phyloP scores from a whole-genome alignment of 2,113 vertebrate genomes.

The Carassius auratus region DNA sequence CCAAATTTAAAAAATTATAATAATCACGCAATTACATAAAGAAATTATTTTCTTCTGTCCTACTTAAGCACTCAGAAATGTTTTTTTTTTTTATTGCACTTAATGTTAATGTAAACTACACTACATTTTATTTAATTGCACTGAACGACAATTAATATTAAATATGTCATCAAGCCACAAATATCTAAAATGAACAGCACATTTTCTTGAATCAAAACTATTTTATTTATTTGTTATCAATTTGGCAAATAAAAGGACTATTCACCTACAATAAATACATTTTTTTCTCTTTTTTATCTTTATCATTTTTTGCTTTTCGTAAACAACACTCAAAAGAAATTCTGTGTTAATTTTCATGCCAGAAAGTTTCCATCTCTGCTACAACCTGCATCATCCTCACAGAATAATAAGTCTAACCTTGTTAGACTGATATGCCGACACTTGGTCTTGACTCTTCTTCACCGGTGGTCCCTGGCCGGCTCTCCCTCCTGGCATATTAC shows the following conservation, averaged over 20 bases:
- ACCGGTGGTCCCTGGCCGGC: slow-evolving; percentile 61
- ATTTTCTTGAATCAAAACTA: background rate
- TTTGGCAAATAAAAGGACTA: background rate
- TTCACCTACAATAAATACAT: background rate
- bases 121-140: background rate
- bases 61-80: background rate
- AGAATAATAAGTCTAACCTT: slow-evolving; percentile 64
- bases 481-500: slow-evolving; percentile 62
- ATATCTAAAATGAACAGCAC: background rate
- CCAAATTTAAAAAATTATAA: no score
- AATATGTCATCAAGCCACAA: background rate
- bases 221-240: background rate
- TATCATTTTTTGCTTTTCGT: no score
- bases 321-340: no score
- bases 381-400: background rate
- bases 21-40: no score
- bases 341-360: background rate
- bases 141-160: background rate
- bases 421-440: slow-evolving; percentile 65
- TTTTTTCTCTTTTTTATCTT: no score
- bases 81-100: no score
- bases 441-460: slow-evolving; percentile 59
- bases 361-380: background rate
- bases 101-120: background rate
- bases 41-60: no score